phyloP scores from a whole-genome alignment of 2,113 vertebrate species.

The Apeltes quadracus region DNA sequence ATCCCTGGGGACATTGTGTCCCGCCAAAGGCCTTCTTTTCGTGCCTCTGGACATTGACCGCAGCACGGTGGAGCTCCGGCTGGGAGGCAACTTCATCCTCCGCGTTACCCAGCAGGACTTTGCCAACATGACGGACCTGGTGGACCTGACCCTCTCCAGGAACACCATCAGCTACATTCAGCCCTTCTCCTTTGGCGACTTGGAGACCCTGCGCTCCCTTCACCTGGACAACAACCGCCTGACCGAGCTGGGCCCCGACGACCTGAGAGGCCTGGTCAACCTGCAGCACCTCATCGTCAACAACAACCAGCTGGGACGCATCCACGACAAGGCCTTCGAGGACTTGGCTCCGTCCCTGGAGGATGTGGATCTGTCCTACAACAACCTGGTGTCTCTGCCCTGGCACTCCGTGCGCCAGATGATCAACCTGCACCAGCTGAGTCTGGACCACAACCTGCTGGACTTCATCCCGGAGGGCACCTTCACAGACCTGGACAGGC shows the following conservation, averaged over 20 bases:
- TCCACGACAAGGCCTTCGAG: slow-evolving; percentile 88
- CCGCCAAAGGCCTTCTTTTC: slow-evolving; percentile 93
- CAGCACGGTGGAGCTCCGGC: slow-evolving; percentile 91
- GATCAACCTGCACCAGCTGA: slow-evolving; percentile 93
- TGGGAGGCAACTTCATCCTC: slow-evolving; percentile 94
- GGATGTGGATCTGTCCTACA: slow-evolving; percentile 94
- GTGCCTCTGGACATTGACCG: slow-evolving; percentile 91
- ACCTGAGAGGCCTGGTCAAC: slow-evolving; percentile 89
- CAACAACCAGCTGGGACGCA: slow-evolving; percentile 90
- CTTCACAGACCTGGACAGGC: slow-evolving; percentile 84
- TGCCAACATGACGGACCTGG: slow-evolving; percentile 94
- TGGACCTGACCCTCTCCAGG: slow-evolving; percentile 92
- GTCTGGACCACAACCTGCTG: slow-evolving; percentile 93
- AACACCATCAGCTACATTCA: slow-evolving; percentile 95
- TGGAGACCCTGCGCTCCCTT: slow-evolving; percentile 92
- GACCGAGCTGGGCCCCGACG: slow-evolving; percentile 87
- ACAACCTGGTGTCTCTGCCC: slow-evolving; percentile 88
- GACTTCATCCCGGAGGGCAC: slow-evolving; percentile 93
- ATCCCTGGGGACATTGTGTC: slow-evolving; percentile 93
- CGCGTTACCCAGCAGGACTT: slow-evolving; percentile 91
- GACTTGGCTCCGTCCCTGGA: slow-evolving; percentile 88
- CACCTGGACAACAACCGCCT: slow-evolving; percentile 93
- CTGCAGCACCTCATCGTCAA: slow-evolving; percentile 94
- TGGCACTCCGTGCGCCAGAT: slow-evolving; percentile 91
- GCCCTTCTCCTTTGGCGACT: slow-evolving; percentile 90